Percentiles rank a stretch among this genome's conserved stretches.
Conservation (phyloP, 2,113 vertebrate genomes). For the Phaethon lepturus region DNA sequence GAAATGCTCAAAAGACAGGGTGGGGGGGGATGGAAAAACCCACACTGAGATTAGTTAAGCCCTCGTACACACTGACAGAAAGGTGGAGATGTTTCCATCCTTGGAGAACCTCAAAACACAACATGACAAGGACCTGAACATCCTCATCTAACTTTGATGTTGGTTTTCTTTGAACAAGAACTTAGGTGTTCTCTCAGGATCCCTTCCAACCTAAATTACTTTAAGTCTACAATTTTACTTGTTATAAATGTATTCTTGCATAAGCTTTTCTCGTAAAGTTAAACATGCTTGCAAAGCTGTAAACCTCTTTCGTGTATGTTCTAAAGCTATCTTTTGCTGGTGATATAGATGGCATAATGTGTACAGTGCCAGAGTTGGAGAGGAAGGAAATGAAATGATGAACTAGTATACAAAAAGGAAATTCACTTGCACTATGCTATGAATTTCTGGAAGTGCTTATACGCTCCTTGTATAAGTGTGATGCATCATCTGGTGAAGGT, state of each 20-base stretch:
- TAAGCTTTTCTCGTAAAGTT: background rate
- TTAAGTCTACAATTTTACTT: background rate
- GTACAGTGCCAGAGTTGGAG: background rate
- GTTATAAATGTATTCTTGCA: background rate
- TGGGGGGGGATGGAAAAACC: accelerated
- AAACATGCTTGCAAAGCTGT: background rate
- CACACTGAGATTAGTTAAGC: background rate
- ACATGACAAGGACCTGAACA: background rate
- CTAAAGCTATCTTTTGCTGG: background rate
- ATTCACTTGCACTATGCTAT: conserved; percentile 44
- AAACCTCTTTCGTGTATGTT: background rate
- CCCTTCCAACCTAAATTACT: background rate
- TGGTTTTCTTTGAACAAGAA: background rate
- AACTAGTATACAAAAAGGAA: conserved; percentile 38
- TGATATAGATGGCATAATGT: background rate
- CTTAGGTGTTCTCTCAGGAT: background rate
- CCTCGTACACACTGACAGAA: background rate
- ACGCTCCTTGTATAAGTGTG: background rate
- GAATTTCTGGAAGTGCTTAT: conserved; percentile 69
- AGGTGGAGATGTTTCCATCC: background rate
- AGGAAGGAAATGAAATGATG: conserved; percentile 46
- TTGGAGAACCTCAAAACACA: background rate
- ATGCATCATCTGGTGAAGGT: conserved; percentile 53
- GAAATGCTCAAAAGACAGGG: background rate
- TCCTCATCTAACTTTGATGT: background rate